phyloP scores from a whole-genome alignment of 2,113 vertebrate genomes.

The Hirundichthys speculiger region DNA sequence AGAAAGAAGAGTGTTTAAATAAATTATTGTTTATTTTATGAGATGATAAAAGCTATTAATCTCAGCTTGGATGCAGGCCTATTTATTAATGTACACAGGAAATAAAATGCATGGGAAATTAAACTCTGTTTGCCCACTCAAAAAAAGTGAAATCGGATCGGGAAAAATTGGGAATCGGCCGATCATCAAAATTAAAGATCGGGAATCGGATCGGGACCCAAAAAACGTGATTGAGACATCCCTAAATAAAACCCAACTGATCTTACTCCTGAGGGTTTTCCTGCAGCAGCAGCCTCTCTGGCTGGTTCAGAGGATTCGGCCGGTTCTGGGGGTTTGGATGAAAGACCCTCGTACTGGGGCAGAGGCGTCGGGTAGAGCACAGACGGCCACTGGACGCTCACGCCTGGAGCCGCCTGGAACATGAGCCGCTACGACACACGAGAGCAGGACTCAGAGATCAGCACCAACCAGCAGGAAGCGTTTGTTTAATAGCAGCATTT shows the following conservation, averaged over 20 bases:
- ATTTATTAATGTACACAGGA: too few relatives aligned
- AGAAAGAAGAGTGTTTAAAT: too few relatives aligned
- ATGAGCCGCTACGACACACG: conserved; percentile 87
- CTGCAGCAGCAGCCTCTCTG: conserved; percentile 55
- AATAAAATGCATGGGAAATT: too few relatives aligned
- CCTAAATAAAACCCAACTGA: not conserved
- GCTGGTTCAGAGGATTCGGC: conserved; percentile 70
- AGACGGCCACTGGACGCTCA: conserved; percentile 87
- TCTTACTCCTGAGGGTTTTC: conserved; percentile 80
- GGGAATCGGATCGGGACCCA: too few relatives aligned
- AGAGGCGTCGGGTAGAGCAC: conserved; percentile 90
- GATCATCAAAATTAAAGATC: too few relatives aligned
- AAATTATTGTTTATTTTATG: too few relatives aligned
- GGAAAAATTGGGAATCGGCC: too few relatives aligned
- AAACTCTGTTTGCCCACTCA: too few relatives aligned
- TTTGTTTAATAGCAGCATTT: not conserved
- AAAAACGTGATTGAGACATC: not conserved
- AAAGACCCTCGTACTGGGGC: conserved; percentile 89
- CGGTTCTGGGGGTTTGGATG: conserved; percentile 74
- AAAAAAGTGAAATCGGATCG: too few relatives aligned
- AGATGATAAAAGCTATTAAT: too few relatives aligned
- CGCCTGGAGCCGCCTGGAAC: conserved; percentile 93
- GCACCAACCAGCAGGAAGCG: not conserved
- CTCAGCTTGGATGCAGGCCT: too few relatives aligned
- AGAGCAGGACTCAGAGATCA: not conserved